A percentile compares a stretch with the other conserved stretches of the same genome.
phyloP scores from a whole-genome alignment of 2,797 vertebrate genomes.

The Benthosema pterotum region DNA sequence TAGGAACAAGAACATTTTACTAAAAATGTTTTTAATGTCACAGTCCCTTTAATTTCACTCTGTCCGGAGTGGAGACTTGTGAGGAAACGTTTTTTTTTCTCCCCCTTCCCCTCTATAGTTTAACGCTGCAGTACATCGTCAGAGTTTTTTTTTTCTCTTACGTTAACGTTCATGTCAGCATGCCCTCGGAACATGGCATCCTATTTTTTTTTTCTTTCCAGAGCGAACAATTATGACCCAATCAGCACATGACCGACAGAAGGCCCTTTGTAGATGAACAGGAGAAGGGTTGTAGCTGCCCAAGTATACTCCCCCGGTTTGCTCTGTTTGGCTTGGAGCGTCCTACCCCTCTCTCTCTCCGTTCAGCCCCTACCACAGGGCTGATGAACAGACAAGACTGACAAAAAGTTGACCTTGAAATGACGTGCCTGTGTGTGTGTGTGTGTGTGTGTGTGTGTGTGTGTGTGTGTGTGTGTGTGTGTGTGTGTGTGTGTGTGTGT shows the following conservation, averaged over 20 bases:
- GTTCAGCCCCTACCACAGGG: constrained; percentile 17
- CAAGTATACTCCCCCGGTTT: constrained; percentile 39
- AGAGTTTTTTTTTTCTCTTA: too few relatives aligned
- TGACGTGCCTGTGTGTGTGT: too few relatives aligned
- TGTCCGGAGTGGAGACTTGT: constrained; percentile 22
- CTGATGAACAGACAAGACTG: constrained; percentile 23
- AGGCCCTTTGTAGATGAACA: constrained; percentile 53
- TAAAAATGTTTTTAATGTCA: too few relatives aligned
- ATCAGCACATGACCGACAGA: constrained; percentile 63
- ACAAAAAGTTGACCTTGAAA: neutral
- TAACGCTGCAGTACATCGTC: constrained; percentile 43
- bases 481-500: too few relatives aligned
- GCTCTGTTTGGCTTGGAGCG: constrained; percentile 55
- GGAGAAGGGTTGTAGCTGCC: constrained; percentile 39
- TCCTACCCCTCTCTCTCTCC: too few relatives aligned
- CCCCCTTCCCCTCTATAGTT: constrained; percentile 6
- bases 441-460: too few relatives aligned
- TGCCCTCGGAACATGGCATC: constrained; percentile 47
- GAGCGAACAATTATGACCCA: constrained; percentile 60
- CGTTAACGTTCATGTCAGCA: constrained; percentile 45
- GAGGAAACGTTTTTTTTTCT: constrained; percentile 24
- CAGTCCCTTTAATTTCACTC: too few relatives aligned
- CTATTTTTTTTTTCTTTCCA: constrained; percentile 53
- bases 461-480: too few relatives aligned
- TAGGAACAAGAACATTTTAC: too few relatives aligned